Percentiles rank a stretch among this genome's conserved stretches.
Conservation (phyloP, 1,140 invertebrate species). For the Uloborus diversus region DNA sequence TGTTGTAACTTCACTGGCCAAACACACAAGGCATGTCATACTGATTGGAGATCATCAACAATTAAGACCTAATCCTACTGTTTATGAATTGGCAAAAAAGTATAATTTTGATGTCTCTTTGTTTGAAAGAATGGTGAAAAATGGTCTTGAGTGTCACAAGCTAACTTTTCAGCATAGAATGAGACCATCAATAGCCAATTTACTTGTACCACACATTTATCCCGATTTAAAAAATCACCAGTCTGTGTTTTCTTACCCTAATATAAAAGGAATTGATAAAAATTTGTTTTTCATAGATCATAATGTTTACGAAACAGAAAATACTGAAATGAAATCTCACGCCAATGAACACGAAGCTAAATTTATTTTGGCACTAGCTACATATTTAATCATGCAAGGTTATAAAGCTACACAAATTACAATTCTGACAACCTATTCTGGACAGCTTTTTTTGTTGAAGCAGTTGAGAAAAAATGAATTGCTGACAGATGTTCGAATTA, state of each 20-base stretch:
- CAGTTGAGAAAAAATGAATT: slow-evolving; percentile 9
- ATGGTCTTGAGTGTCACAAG: slow-evolving; percentile 43
- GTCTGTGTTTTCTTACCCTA: slow-evolving; percentile 21
- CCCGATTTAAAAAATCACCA: slow-evolving; percentile 40
- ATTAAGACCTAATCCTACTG: slow-evolving; percentile 66
- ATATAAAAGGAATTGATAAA: slow-evolving; percentile 26
- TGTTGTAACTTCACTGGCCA: slow-evolving; percentile 76
- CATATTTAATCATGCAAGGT: slow-evolving; percentile 72
- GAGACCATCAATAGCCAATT: slow-evolving; percentile 50
- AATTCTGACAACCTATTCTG: slow-evolving; percentile 74
- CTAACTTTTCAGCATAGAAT: slow-evolving; percentile 57
- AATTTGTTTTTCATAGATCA: slow-evolving; percentile 55
- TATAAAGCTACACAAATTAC: slow-evolving; percentile 73
- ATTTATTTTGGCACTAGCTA: slow-evolving; percentile 69
- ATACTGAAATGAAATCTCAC: slow-evolving; percentile 17
- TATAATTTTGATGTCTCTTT: slow-evolving; percentile 66
- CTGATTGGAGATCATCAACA: slow-evolving; percentile 76
- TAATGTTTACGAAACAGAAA: slow-evolving; percentile 2
- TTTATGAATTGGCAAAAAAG: slow-evolving; percentile 63
- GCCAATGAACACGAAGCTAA: slow-evolving; percentile 72
- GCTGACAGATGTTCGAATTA: slow-evolving; percentile 65
- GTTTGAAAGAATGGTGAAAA: slow-evolving; percentile 59
- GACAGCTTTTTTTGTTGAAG: slow-evolving; percentile 65
- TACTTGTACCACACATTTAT: slow-evolving; percentile 58
- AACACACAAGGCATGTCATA: slow-evolving; percentile 80